Conservation (phyloP, 2,797 vertebrate genomes). For the Lepilemur septentrionalis region DNA sequence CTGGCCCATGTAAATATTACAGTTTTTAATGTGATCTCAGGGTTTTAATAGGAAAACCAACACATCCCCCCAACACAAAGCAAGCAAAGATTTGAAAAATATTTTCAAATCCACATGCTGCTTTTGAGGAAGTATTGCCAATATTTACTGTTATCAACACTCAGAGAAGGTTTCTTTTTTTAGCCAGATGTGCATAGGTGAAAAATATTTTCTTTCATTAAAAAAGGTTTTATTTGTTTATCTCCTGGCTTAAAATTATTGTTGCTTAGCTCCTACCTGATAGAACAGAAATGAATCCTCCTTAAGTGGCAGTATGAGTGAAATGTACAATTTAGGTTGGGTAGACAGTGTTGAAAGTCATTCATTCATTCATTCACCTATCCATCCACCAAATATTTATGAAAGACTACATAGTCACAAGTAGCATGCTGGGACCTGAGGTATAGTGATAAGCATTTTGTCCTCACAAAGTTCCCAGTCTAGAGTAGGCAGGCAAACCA, state of each 20-base stretch:
- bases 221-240: neutral
- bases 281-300: neutral
- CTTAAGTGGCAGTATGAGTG: neutral
- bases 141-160: neutral
- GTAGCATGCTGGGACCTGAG: neutral
- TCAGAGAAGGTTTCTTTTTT: neutral
- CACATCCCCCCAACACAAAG: neutral
- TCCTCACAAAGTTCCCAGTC: neutral
- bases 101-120: neutral
- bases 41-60: constrained; percentile 1
- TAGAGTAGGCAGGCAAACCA: neutral
- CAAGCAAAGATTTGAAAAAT: constrained; percentile 25
- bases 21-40: neutral
- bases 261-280: neutral
- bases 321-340: neutral
- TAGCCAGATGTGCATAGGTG: neutral
- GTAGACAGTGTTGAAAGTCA: neutral
- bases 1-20: neutral
- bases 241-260: constrained; percentile 3
- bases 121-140: neutral
- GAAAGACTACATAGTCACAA: neutral
- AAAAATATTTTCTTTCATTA: constrained; percentile 1
- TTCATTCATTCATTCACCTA: neutral
- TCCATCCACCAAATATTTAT: neutral
- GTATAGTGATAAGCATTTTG: neutral